A percentile compares a stretch with the other conserved stretches of the same genome.
Conservation (phyloP, 2,797 vertebrate species). For the Hozukius guyotensis region DNA sequence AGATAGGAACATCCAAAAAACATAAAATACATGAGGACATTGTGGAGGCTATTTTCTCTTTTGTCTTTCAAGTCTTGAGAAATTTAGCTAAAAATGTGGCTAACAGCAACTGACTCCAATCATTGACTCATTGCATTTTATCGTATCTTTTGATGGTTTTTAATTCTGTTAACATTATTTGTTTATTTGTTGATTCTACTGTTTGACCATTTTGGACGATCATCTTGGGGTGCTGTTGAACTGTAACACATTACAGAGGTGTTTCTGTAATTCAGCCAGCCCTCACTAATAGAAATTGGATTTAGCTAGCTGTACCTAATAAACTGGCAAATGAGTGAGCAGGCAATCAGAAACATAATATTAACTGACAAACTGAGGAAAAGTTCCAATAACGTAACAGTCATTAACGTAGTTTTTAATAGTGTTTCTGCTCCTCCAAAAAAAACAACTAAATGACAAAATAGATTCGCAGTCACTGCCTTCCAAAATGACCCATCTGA, state of each 20-base stretch:
- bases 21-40: background rate
- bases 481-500: background rate
- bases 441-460: background rate
- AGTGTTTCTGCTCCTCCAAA: background rate
- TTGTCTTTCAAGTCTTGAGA: background rate
- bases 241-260: background rate
- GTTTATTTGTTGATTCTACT: background rate
- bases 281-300: background rate
- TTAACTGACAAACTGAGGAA: background rate
- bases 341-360: background rate
- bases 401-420: background rate
- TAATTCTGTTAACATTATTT: background rate
- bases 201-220: background rate
- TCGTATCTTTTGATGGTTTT: background rate
- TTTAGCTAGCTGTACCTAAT: background rate
- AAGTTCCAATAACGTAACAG: background rate
- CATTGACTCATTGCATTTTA: background rate
- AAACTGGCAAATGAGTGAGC: background rate
- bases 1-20: constrained; percentile 6
- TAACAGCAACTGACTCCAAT: background rate
- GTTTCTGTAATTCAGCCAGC: background rate
- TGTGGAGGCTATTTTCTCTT: background rate
- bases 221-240: background rate
- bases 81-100: background rate
- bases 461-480: background rate